phyloP scores from a whole-genome alignment of 2,888 invertebrate genomes.

The Mythimna impura region DNA sequence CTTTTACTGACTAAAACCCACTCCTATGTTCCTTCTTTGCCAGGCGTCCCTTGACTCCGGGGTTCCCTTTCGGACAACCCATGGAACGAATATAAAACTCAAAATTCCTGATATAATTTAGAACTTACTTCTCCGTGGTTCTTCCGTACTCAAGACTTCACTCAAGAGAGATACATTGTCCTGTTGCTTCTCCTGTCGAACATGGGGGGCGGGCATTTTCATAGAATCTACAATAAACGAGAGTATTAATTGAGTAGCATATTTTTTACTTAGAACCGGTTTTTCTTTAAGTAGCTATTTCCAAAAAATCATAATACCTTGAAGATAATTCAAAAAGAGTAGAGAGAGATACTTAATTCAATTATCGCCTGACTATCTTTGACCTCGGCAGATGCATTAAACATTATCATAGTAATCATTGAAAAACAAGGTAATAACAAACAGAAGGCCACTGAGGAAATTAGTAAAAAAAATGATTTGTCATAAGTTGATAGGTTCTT shows the following conservation, averaged over 20 bases:
- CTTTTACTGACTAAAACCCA: no score
- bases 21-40: no score
- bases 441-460: constrained; percentile 7
- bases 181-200: constrained; percentile 31
- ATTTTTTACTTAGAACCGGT: not conserved
- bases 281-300: not conserved
- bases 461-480: not conserved
- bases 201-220: constrained; percentile 37
- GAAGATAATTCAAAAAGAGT: not conserved
- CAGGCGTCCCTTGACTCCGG: no score
- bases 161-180: constrained; percentile 25
- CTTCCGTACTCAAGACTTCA: constrained; percentile 29
- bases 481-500: not conserved
- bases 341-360: no score
- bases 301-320: not conserved
- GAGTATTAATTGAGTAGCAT: not conserved
- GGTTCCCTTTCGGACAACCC: no score
- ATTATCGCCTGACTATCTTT: constrained; percentile 24
- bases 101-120: not conserved
- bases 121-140: constrained; percentile 21
- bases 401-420: constrained; percentile 23
- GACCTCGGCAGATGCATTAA: constrained; percentile 30
- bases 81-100: not conserved
- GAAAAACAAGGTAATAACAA: constrained; percentile 33
- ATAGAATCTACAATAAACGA: constrained; percentile 1